Conservation (phyloP, 1,140 invertebrate genomes). For the Solenopsis fugax region DNA sequence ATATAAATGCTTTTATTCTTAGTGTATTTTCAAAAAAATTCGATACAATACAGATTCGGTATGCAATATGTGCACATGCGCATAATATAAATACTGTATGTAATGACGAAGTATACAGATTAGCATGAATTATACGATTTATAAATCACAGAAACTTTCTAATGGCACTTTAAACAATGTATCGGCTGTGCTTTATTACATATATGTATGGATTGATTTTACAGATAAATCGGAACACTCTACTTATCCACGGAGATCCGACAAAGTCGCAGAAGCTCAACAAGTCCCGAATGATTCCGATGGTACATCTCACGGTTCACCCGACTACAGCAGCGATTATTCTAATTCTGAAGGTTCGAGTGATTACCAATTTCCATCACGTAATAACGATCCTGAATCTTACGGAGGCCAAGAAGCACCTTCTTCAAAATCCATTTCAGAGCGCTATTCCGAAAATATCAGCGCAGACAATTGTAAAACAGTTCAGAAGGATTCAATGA, state of each 20-base stretch:
- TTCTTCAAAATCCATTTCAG: constrained; percentile 71
- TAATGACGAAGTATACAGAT: background rate
- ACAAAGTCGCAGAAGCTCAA: background rate
- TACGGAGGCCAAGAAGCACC: background rate
- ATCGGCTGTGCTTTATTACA: background rate
- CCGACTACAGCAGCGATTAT: constrained; percentile 57
- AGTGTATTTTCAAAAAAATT: too few relatives aligned
- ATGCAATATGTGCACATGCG: too few relatives aligned
- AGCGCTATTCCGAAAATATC: constrained; percentile 75
- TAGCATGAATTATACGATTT: background rate
- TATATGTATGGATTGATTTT: background rate
- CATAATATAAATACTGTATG: too few relatives aligned
- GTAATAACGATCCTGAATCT: background rate
- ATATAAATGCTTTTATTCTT: too few relatives aligned
- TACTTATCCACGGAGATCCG: constrained; percentile 18
- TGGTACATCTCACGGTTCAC: background rate
- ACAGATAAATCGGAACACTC: background rate
- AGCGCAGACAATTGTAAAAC: constrained; percentile 86
- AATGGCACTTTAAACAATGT: background rate
- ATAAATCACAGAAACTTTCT: background rate
- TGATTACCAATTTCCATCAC: background rate
- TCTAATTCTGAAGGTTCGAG: constrained; percentile 15
- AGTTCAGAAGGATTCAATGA: constrained; percentile 89
- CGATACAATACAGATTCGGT: too few relatives aligned
- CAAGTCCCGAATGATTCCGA: constrained; percentile 1